Evolutionary conservation across 2,113 vertebrate species (phyloP).

Genomic region (Lepus timidus): DNA sequence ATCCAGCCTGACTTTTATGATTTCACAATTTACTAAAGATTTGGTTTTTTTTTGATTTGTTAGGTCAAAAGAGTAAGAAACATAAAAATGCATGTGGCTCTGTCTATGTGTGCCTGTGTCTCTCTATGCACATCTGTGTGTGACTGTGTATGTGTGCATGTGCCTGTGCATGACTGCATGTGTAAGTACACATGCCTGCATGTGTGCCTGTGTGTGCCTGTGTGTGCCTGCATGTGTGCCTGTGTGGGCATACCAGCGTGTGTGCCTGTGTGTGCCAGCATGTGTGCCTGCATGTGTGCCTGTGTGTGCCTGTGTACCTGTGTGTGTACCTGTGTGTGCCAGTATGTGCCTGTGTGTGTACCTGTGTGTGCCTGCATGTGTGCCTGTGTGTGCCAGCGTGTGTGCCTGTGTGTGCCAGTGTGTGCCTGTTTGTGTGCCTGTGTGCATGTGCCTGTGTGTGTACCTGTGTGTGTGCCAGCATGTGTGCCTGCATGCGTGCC

Average conservation of each 20-base stretch:
- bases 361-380: too few relatives aligned
- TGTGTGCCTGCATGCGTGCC: too few relatives aligned
- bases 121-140: background rate
- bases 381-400: too few relatives aligned
- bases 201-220: background rate
- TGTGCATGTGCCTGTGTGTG: too few relatives aligned
- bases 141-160: rapidly evolving
- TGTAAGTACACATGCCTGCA: background rate
- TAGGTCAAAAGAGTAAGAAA: constrained; percentile 55
- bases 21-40: constrained; percentile 46
- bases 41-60: background rate
- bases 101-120: constrained; percentile 1
- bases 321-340: too few relatives aligned
- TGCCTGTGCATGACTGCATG: background rate
- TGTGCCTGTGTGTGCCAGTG: too few relatives aligned
- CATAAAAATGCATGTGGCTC: background rate
- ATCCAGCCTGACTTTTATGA: constrained; percentile 52
- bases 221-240: background rate
- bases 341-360: too few relatives aligned
- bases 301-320: too few relatives aligned
- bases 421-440: too few relatives aligned
- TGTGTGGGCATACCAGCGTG: too few relatives aligned
- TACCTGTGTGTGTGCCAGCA: too few relatives aligned
- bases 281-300: too few relatives aligned
- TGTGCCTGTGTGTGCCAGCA: background rate